These are phyloP conservation scores for Mormoops blainvillei DNA, from an alignment of 2,113 vertebrate species.

Conservation along the genomic window DNA sequence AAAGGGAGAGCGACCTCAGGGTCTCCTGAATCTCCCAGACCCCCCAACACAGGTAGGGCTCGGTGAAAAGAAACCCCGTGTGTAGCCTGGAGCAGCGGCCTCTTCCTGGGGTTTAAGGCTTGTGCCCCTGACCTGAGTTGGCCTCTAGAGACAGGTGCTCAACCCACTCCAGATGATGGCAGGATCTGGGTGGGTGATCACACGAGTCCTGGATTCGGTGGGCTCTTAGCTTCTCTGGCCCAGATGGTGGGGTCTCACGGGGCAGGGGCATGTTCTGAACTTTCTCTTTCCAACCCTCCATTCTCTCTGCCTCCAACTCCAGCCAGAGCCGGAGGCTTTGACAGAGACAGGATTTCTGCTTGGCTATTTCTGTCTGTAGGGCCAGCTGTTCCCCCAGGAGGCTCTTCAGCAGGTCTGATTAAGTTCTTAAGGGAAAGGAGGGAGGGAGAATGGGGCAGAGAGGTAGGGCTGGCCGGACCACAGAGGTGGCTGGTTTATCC, in stretches of 20 bases:
- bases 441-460: not conserved
- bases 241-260: not conserved
- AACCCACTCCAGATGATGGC: not conserved
- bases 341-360: not conserved
- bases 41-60: not conserved
- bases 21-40: not conserved
- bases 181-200: not conserved
- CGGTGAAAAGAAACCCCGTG: not conserved
- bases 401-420: conserved; percentile 1
- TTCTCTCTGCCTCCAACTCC: not conserved
- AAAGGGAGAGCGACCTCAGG: not conserved
- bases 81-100: fast-evolving
- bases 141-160: too few relatives aligned
- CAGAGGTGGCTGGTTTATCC: not conserved
- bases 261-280: not conserved
- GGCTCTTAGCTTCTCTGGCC: not conserved
- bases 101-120: not conserved
- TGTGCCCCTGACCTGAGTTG: not conserved
- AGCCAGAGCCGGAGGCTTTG: not conserved
- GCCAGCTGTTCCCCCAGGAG: not conserved
- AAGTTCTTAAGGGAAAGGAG: conserved; percentile 46
- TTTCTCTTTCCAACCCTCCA: not conserved
- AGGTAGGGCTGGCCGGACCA: not conserved
- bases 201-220: not conserved
- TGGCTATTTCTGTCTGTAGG: conserved; percentile 23